These are phyloP conservation scores for Macroglossus sobrinus DNA, from an alignment of 2,113 vertebrate genomes.

Conservation along the genomic window DNA sequence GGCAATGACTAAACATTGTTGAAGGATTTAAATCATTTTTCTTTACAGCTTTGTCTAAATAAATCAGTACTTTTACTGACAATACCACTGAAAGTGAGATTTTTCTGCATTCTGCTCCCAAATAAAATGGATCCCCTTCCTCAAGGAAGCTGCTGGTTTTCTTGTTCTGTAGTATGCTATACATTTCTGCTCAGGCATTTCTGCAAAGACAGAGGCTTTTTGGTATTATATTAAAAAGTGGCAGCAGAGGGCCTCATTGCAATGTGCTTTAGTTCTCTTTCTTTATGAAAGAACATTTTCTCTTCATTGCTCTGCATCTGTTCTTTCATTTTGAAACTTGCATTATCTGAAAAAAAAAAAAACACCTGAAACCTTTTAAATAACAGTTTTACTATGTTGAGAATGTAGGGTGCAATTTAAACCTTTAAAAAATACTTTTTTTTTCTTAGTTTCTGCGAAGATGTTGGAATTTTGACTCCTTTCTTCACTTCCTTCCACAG, in stretches of 20 bases:
- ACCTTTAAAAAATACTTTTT: conserved; percentile 35
- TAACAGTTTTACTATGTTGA: conserved; percentile 25
- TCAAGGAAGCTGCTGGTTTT: neutral
- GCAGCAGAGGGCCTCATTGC: conserved; percentile 47
- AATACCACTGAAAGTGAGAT: neutral
- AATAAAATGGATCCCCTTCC: neutral
- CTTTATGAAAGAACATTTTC: neutral
- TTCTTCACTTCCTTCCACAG: neutral
- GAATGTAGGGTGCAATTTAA: neutral
- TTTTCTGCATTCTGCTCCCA: neutral
- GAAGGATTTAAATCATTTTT: neutral
- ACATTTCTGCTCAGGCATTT: neutral
- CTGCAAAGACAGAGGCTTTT: neutral
- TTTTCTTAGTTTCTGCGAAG: neutral
- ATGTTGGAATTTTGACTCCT: conserved; percentile 20
- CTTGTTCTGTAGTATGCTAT: neutral
- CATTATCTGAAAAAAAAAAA: neutral
- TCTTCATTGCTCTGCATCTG: neutral
- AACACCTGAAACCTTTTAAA: neutral
- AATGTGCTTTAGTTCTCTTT: neutral
- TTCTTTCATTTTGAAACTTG: conserved; percentile 25
- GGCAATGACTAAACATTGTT: neutral
- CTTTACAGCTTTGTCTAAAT: neutral
- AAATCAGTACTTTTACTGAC: neutral
- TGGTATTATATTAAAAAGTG: neutral